Evolutionary conservation across 2,888 invertebrate genomes (phyloP).

Genomic region (Drosophila lutescens): DNA sequence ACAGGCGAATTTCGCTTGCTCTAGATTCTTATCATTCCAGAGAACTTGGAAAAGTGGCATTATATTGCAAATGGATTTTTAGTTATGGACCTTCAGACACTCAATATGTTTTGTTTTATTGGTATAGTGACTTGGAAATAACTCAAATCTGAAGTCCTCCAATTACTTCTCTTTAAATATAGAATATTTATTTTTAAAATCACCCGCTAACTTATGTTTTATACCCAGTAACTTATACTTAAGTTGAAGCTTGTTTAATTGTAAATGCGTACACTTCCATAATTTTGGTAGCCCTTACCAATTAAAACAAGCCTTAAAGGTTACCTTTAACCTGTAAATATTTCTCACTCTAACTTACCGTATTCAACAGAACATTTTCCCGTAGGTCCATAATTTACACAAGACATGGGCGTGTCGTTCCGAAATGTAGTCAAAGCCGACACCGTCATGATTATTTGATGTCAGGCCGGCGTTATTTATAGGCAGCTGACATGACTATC

Average conservation of each 20-base stretch:
- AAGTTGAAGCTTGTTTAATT: too few relatives aligned
- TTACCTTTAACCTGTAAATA: background rate
- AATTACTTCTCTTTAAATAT: too few relatives aligned
- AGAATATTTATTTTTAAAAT: too few relatives aligned
- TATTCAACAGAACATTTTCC: constrained; percentile 18
- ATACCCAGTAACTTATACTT: too few relatives aligned
- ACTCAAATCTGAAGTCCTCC: too few relatives aligned
- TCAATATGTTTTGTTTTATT: too few relatives aligned
- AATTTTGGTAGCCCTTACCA: too few relatives aligned
- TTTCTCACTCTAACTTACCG: constrained; percentile 14
- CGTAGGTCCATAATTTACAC: constrained; percentile 17
- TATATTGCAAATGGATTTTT: background rate
- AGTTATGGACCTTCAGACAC: too few relatives aligned
- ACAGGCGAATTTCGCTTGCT: background rate
- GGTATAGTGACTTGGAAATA: too few relatives aligned
- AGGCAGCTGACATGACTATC: constrained; percentile 48
- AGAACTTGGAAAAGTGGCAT: background rate
- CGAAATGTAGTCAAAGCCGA: constrained; percentile 29
- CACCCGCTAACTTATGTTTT: too few relatives aligned
- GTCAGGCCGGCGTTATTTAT: constrained; percentile 44
- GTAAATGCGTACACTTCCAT: background rate
- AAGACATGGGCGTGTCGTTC: constrained; percentile 14
- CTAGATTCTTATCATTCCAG: constrained; percentile 12
- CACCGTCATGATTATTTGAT: constrained; percentile 52
- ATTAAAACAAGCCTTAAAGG: too few relatives aligned